Conservation (phyloP, 2,113 vertebrate species). For the Pardalotus punctatus region DNA sequence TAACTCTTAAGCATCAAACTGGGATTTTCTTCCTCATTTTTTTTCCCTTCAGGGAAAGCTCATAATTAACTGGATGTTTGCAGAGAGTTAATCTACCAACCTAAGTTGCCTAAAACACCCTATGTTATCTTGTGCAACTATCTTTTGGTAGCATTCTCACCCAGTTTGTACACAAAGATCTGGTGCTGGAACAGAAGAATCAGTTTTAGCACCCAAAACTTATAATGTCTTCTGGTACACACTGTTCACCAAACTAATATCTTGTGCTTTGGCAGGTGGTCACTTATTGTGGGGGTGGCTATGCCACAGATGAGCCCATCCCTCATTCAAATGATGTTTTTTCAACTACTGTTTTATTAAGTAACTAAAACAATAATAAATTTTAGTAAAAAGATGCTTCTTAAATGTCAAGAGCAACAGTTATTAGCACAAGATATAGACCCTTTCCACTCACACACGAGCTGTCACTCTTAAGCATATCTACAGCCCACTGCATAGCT, state of each 20-base stretch:
- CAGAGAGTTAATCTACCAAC: neutral
- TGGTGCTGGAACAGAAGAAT: neutral
- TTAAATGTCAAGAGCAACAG: neutral
- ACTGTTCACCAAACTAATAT: neutral
- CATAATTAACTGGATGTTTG: neutral
- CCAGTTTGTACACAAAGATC: neutral
- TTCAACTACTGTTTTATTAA: neutral
- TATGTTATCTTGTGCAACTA: neutral
- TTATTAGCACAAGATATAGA: neutral
- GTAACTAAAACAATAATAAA: neutral
- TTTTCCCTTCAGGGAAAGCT: neutral
- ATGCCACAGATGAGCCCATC: neutral
- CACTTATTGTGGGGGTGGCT: rapidly evolving
- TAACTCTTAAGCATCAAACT: neutral
- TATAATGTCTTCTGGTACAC: neutral
- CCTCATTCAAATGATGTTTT: neutral
- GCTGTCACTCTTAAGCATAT: rapidly evolving
- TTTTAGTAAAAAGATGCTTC: neutral
- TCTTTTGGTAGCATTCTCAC: neutral
- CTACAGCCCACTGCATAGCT: neutral
- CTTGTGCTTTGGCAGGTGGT: neutral
- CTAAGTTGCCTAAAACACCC: neutral
- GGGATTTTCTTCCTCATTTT: neutral
- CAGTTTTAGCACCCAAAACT: neutral
- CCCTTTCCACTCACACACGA: rapidly evolving